These are phyloP conservation scores for Bimastos eiseni DNA, from an alignment of 2,888 invertebrate species.

Conservation along the genomic window DNA sequence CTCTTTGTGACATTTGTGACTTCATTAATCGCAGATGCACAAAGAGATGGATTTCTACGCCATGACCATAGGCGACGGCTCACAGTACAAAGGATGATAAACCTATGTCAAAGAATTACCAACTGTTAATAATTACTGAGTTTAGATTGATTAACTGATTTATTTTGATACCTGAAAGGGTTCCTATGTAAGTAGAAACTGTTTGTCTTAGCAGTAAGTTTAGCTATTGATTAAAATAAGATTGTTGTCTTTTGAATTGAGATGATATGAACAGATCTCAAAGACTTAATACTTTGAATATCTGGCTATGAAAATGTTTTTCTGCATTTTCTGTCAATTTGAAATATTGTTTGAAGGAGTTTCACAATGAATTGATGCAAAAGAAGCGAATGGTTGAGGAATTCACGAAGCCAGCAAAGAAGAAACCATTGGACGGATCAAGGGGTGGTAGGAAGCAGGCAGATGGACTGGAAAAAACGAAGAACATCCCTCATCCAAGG, in stretches of 20 bases:
- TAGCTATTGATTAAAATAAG: background rate
- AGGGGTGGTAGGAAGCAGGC: background rate
- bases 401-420: slow-evolving; percentile 49
- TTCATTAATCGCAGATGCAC: no score
- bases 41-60: no score
- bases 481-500: slow-evolving; percentile 46
- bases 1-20: no score
- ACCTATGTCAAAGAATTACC: background rate
- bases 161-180: background rate
- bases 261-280: no score
- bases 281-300: background rate
- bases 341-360: slow-evolving; percentile 49
- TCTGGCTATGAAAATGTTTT: background rate
- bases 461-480: background rate
- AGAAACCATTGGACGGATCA: background rate
- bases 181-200: background rate
- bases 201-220: background rate
- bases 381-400: slow-evolving; percentile 58
- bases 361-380: slow-evolving; percentile 58
- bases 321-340: background rate
- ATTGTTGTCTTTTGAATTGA: background rate
- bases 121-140: background rate
- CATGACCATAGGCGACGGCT: no score
- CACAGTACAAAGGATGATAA: no score
- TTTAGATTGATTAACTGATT: background rate